These are phyloP conservation scores for Sisor rabdophorus DNA, from an alignment of 2,113 vertebrate species.

Conservation along the genomic window DNA sequence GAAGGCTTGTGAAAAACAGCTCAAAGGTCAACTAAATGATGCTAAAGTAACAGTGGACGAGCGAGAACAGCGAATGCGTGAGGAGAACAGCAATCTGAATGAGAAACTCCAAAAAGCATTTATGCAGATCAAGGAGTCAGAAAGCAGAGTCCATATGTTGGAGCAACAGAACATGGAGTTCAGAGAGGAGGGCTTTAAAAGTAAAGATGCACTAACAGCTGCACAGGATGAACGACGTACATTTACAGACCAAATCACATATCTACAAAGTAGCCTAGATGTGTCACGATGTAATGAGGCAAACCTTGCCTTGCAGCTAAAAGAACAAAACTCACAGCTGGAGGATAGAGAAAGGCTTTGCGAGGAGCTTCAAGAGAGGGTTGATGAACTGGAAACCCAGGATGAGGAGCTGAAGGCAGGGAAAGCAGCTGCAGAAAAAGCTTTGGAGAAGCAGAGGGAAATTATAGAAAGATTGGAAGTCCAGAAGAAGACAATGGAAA, in stretches of 20 bases:
- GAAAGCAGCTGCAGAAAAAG: constrained; percentile 64
- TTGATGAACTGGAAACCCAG: constrained; percentile 38
- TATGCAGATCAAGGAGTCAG: constrained; percentile 65
- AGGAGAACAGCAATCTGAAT: constrained; percentile 73
- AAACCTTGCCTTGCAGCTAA: constrained; percentile 67
- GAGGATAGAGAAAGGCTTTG: constrained; percentile 63
- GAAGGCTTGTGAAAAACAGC: constrained; percentile 78
- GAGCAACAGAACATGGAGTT: constrained; percentile 74
- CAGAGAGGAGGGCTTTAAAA: constrained; percentile 71
- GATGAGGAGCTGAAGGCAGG: constrained; percentile 57
- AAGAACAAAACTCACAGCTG: constrained; percentile 65
- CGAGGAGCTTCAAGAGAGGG: constrained; percentile 63
- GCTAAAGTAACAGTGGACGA: constrained; percentile 66
- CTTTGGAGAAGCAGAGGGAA: constrained; percentile 58
- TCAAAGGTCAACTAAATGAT: constrained; percentile 68
- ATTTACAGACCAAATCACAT: constrained; percentile 67
- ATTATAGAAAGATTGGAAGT: constrained; percentile 59
- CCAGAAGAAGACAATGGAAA: constrained; percentile 66
- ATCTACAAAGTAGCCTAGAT: constrained; percentile 73
- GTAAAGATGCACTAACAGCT: constrained; percentile 63
- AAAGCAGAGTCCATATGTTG: constrained; percentile 66
- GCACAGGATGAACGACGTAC: constrained; percentile 74
- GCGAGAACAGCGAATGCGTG: constrained; percentile 70
- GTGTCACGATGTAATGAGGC: constrained; percentile 69
- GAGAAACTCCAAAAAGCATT: constrained; percentile 75